Base-by-base conservation (phyloP, 2,888 invertebrate species). In the Tetranychus piercei region DNA sequence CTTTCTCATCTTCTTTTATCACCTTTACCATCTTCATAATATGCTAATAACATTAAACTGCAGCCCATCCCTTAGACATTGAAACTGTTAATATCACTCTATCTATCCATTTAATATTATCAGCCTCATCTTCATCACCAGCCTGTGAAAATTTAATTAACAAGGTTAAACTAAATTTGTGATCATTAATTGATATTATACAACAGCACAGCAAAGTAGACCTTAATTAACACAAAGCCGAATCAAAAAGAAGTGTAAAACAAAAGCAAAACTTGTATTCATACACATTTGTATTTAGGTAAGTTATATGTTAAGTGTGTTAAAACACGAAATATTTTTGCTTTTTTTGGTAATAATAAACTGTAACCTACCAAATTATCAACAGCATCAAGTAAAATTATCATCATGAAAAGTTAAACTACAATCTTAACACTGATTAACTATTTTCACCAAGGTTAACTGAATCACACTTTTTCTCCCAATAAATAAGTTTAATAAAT, bases 51-150 rank as follows among this genome's bases (percentile, higher is more conserved):
- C 66, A 18, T 66, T 11, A 8, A 18, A 18, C 20, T 20, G 20
- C 66, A 18, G 20, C 66, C 20, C 66, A 20, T 66, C 66, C 66
- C n/a, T 66, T 66, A 66, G 66, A 7, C 66, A 66, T 66, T 66
- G 66, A 66, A 66, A 20, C 20, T 66, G 20, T 20, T 20, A 20
- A 66, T 66, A 66, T 66, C 20, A 66, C n/a, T 66, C 18, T 18
- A 7, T 34, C 34, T 34, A 34, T 69, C 69, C 5, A 11, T 22
- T 69, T 22, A 69, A 69, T 69, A 11, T 69, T 69, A 69, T 23
- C 69, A 69, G 18, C 1, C n/a, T 69, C 69, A 69, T 69, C 69
- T 20, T 69, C 20, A 69, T 69, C 69, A 22, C 34, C 69, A 55
- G 9, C 55, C 55, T 55, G 15, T 15, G 9, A 15, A 55, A 55